These are phyloP conservation scores for Acanthaster planci DNA, from an alignment of 35 echinoderm and acorn worm species.

Conservation along the genomic window DNA sequence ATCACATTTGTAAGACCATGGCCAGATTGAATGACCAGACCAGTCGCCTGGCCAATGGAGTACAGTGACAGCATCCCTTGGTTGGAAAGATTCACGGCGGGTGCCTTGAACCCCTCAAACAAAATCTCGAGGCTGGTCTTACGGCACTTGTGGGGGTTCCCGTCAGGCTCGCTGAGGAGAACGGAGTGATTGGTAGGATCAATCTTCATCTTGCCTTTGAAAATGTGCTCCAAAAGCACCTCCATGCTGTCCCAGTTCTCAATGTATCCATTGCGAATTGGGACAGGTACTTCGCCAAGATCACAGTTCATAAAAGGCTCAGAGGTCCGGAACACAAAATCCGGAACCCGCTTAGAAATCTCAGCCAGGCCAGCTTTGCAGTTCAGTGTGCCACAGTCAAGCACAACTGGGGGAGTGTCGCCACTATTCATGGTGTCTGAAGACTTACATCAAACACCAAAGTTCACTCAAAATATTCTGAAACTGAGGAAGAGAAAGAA, in stretches of 20 bases:
- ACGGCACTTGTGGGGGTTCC: neutral
- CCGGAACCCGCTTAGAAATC: slow-evolving; percentile 9
- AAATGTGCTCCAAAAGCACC: neutral
- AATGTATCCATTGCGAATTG: slow-evolving; percentile 5
- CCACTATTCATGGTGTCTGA: no score
- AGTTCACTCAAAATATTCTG: no score
- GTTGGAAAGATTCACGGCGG: slow-evolving; percentile 30
- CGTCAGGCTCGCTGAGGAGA: neutral
- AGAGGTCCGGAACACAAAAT: slow-evolving; percentile 22
- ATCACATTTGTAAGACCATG: slow-evolving; percentile 11
- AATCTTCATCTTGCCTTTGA: slow-evolving; percentile 17
- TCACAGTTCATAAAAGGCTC: neutral
- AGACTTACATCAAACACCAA: no score
- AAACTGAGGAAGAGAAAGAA: no score
- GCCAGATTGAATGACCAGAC: slow-evolving; percentile 33
- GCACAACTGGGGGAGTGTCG: neutral
- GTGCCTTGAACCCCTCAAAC: slow-evolving; percentile 39
- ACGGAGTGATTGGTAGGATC: slow-evolving; percentile 1
- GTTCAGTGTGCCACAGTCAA: slow-evolving; percentile 13
- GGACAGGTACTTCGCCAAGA: neutral
- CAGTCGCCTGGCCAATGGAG: slow-evolving; percentile 33
- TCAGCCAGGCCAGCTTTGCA: slow-evolving; percentile 32
- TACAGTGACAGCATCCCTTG: slow-evolving; percentile 33
- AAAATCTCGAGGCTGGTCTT: slow-evolving; percentile 8
- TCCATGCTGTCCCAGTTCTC: slow-evolving; percentile 23